Evolutionary conservation across 1,140 invertebrate species (phyloP).

Genomic region (Drosophila repletoides): DNA sequence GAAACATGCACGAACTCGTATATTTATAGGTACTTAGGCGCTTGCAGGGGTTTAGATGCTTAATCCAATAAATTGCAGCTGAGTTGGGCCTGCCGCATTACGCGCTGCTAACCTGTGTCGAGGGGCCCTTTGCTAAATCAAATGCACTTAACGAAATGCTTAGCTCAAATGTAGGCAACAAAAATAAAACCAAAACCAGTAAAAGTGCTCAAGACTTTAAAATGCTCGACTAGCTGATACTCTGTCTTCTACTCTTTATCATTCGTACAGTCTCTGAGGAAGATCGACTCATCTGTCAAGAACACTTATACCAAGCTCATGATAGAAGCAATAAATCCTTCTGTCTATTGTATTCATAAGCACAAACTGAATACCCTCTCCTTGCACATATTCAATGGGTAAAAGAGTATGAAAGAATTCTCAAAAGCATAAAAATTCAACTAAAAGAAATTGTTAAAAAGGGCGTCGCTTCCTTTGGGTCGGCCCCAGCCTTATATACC

Average conservation of each 20-base stretch:
- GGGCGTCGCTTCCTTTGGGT: conserved; percentile 20
- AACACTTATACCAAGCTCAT: no score
- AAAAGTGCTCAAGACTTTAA: conserved; percentile 11
- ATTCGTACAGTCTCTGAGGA: no score
- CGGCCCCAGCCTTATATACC: conserved; percentile 4
- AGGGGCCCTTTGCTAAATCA: conserved; percentile 58
- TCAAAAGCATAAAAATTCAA: conserved; percentile 15
- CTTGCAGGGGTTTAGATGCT: conserved; percentile 22
- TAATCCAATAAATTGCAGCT: conserved; percentile 74
- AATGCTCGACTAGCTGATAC: no score
- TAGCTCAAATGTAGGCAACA: conserved; percentile 54
- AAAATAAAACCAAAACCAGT: conserved; percentile 39
- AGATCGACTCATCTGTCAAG: no score
- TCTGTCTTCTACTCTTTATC: no score
- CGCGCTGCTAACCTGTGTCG: conserved; percentile 47
- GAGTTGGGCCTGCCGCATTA: conserved; percentile 43
- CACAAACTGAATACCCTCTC: no score
- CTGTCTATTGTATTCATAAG: no score
- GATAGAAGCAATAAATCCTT: no score
- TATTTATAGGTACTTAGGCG: no score
- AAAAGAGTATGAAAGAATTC: no score
- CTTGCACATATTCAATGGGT: no score
- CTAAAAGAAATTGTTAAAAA: conserved; percentile 44
- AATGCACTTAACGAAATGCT: conserved; percentile 77
- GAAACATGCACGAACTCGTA: no score